Conservation (phyloP, 1,140 invertebrate genomes). For the Helicoverpa armigera region DNA sequence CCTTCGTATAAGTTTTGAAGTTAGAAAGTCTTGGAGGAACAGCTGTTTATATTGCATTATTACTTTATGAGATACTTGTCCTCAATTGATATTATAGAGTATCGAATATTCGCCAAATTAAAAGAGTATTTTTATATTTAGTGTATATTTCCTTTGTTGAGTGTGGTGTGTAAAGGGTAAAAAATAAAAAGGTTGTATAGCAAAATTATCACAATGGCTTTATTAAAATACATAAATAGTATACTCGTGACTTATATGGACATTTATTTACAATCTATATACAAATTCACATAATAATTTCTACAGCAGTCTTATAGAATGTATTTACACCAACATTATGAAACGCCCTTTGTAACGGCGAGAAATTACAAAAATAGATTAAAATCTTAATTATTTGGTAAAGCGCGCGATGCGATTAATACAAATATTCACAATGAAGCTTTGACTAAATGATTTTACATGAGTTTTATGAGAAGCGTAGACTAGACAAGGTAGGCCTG, state of each 20-base stretch:
- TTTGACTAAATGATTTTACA: constrained; percentile 77
- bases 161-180: background rate
- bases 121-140: background rate
- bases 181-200: constrained; percentile 73
- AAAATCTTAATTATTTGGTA: constrained; percentile 85
- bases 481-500: constrained; percentile 85
- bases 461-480: constrained; percentile 70
- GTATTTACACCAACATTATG: constrained; percentile 84
- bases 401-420: constrained; percentile 78
- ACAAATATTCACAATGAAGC: constrained; percentile 83
- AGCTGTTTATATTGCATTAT: too few species aligned
- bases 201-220: constrained; percentile 87
- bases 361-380: constrained; percentile 85
- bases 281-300: constrained; percentile 83
- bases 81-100: too few species aligned
- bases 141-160: background rate
- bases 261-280: constrained; percentile 84
- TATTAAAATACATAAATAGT: constrained; percentile 87
- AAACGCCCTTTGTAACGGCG: constrained; percentile 81
- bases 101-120: too few species aligned
- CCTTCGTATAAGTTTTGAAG: too few species aligned
- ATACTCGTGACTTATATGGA: constrained; percentile 86
- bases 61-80: too few species aligned
- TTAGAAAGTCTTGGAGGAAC: too few species aligned
- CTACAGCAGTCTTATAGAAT: constrained; percentile 87